Evolutionary conservation across 2,797 vertebrate genomes (phyloP).

Genomic region (Vireo griseus): DNA sequence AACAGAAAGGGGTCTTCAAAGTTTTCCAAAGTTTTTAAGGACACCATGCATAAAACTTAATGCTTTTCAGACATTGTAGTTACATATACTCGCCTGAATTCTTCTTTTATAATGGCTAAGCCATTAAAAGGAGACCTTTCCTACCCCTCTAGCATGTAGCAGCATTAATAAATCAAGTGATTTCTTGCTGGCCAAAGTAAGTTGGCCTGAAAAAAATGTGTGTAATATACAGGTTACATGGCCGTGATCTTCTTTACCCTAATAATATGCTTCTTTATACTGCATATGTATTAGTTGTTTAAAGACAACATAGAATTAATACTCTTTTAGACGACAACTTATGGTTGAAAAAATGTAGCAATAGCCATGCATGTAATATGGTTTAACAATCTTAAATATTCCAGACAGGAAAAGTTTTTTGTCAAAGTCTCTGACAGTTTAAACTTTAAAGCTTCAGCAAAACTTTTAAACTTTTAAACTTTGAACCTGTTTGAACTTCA

Average conservation of each 20-base stretch:
- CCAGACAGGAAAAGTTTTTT: constrained; percentile 80
- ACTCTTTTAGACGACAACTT: constrained; percentile 36
- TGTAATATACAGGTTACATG: neutral
- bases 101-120: constrained; percentile 50
- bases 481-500: constrained; percentile 80
- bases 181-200: neutral
- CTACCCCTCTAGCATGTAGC: neutral
- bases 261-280: neutral
- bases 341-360: constrained; percentile 35
- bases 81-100: neutral
- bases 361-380: constrained; percentile 59
- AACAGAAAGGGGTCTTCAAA: neutral
- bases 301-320: neutral
- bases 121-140: constrained; percentile 66
- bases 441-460: constrained; percentile 80
- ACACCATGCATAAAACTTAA: constrained; percentile 26
- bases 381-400: constrained; percentile 77
- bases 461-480: constrained; percentile 86
- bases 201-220: neutral
- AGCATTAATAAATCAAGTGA: constrained; percentile 50
- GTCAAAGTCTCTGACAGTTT: constrained; percentile 79
- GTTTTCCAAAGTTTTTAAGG: constrained; percentile 50
- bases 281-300: neutral
- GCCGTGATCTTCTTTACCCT: neutral
- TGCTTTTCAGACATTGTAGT: constrained; percentile 25